Conservation (phyloP, 2,113 vertebrate species). For the Andinoacara biseriatus region DNA sequence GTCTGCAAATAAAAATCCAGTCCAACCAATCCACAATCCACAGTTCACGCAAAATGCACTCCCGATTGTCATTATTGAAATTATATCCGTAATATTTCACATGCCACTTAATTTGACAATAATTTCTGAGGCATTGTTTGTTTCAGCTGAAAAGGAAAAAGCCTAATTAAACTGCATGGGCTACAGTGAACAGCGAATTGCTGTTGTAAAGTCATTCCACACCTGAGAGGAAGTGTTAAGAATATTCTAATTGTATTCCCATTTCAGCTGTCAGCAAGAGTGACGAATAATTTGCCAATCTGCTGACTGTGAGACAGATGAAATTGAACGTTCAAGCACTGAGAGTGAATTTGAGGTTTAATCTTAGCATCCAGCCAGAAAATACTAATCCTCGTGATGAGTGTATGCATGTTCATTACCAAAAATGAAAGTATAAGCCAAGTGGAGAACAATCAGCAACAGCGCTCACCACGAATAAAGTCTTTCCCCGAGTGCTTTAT, state of each 20-base stretch:
- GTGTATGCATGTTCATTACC: slow-evolving; percentile 32
- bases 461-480: slow-evolving; percentile 27
- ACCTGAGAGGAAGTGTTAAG: slow-evolving; percentile 49
- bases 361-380: slow-evolving; percentile 57
- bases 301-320: slow-evolving; percentile 50
- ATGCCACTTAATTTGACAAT: slow-evolving; percentile 15
- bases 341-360: slow-evolving; percentile 45
- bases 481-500: not conserved
- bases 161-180: slow-evolving; percentile 17
- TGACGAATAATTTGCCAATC: slow-evolving; percentile 50
- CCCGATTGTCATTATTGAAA: not conserved
- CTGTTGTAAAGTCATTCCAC: slow-evolving; percentile 30
- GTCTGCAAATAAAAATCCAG: not conserved
- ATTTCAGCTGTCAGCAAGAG: slow-evolving; percentile 44
- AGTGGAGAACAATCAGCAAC: slow-evolving; percentile 33
- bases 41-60: not conserved
- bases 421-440: slow-evolving; percentile 22
- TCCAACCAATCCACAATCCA: not conserved
- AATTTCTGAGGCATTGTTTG: slow-evolving; percentile 21
- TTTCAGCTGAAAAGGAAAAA: slow-evolving; percentile 11
- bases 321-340: slow-evolving; percentile 52
- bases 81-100: slow-evolving; percentile 5
- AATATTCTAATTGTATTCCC: slow-evolving; percentile 60
- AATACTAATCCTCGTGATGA: slow-evolving; percentile 45
- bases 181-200: slow-evolving; percentile 19